phyloP scores from a whole-genome alignment of 92 coral and sea anemone species.

The Galaxea fascicularis region DNA sequence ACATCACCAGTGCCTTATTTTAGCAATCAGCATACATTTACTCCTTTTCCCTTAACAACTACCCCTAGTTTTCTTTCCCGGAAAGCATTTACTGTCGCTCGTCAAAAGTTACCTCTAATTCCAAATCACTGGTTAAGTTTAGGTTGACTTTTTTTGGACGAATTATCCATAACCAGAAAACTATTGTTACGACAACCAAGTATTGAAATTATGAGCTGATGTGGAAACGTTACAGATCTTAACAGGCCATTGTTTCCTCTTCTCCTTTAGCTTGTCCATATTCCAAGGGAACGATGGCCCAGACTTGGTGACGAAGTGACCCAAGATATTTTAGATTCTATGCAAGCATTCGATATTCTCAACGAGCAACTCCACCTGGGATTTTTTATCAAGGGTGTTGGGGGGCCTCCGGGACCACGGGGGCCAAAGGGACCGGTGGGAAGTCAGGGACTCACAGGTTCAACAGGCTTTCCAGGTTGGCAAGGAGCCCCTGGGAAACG shows the following conservation, averaged over 20 bases:
- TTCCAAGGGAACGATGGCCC: slow-evolving; percentile 72
- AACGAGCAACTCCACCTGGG: slow-evolving; percentile 87
- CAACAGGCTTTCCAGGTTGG: slow-evolving; percentile 74
- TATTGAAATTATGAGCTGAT: not conserved
- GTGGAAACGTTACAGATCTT: not conserved
- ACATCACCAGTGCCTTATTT: too few species aligned
- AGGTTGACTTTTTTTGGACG: too few species aligned
- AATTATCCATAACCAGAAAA: too few species aligned
- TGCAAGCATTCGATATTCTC: slow-evolving; percentile 76
- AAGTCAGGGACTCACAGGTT: slow-evolving; percentile 67
- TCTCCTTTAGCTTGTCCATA: slow-evolving; percentile 22
- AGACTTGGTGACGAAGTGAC: slow-evolving; percentile 85
- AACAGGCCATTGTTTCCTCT: not conserved
- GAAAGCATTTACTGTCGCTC: too few species aligned
- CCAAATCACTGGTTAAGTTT: too few species aligned
- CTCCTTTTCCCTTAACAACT: too few species aligned
- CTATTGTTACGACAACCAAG: not conserved
- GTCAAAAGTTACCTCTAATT: too few species aligned
- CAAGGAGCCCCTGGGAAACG: slow-evolving; percentile 76
- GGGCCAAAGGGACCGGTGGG: slow-evolving; percentile 90
- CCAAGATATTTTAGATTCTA: slow-evolving; percentile 81
- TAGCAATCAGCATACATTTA: too few species aligned
- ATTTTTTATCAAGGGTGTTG: slow-evolving; percentile 85
- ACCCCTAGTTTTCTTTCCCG: too few species aligned
- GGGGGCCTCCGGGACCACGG: slow-evolving; percentile 84